Percentiles rank a stretch among this genome's conserved stretches.
These are phyloP conservation scores for Polietes domitor DNA, from an alignment of 2,888 invertebrate genomes.

Conservation along the genomic window DNA sequence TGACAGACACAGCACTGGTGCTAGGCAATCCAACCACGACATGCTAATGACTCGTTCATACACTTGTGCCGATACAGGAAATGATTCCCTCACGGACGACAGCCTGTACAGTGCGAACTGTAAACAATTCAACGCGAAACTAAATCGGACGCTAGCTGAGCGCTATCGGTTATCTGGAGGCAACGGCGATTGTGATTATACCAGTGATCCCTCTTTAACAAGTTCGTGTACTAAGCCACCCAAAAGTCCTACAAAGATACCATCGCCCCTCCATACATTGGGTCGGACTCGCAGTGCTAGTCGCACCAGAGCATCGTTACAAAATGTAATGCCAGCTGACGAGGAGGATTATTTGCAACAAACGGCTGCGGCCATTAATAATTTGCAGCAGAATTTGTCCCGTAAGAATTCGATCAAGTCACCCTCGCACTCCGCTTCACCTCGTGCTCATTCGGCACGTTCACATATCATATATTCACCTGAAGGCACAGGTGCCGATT, in stretches of 20 bases:
- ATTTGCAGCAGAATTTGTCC: constrained; percentile 77
- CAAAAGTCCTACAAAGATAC: constrained; percentile 87
- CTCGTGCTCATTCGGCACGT: constrained; percentile 70
- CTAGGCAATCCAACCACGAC: constrained; percentile 58
- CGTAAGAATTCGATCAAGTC: constrained; percentile 79
- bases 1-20: constrained; percentile 67
- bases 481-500: constrained; percentile 71
- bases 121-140: constrained; percentile 72
- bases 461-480: constrained; percentile 73
- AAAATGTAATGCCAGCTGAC: constrained; percentile 70
- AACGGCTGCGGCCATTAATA: constrained; percentile 80
- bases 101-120: constrained; percentile 73
- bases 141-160: constrained; percentile 75
- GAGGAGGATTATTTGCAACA: constrained; percentile 81
- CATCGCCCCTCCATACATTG: constrained; percentile 88
- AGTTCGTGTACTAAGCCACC: constrained; percentile 75
- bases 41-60: constrained; percentile 80
- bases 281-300: constrained; percentile 81
- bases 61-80: constrained; percentile 75
- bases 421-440: constrained; percentile 74
- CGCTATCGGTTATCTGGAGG: constrained; percentile 76
- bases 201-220: constrained; percentile 78
- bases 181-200: constrained; percentile 78
- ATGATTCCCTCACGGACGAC: constrained; percentile 77
- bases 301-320: constrained; percentile 79